Percentiles rank a stretch among this genome's conserved stretches.
phyloP scores from a whole-genome alignment of 2,113 vertebrate species.

The Grallaria varia region DNA sequence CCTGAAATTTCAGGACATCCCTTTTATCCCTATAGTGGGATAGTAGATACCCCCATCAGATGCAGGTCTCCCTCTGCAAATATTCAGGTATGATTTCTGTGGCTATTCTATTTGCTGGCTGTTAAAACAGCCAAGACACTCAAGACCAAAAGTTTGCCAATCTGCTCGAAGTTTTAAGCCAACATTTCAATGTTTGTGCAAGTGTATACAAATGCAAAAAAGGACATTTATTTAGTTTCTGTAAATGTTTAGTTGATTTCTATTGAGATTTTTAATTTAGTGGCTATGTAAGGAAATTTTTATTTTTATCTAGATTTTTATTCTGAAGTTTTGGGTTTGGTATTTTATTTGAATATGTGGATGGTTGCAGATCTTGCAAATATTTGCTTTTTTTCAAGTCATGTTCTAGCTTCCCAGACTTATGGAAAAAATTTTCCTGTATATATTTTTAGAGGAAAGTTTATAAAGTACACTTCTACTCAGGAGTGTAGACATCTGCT shows the following conservation, averaged over 20 bases:
- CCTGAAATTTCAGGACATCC: not conserved
- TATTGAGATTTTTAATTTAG: not conserved
- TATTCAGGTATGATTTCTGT: not conserved
- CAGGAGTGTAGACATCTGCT: not conserved
- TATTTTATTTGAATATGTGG: not conserved
- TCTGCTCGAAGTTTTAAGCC: not conserved
- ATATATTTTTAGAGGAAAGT: not conserved
- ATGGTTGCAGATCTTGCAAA: not conserved
- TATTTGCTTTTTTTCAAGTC: not conserved
- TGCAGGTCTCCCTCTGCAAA: not conserved
- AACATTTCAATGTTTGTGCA: not conserved
- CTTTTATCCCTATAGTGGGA: not conserved
- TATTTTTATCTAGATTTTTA: not conserved
- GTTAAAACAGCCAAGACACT: not conserved
- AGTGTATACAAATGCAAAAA: not conserved
- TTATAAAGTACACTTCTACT: not conserved
- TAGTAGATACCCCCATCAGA: not conserved
- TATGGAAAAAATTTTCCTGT: not conserved
- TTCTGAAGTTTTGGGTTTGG: not conserved
- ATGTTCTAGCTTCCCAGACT: not conserved
- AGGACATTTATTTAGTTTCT: not conserved
- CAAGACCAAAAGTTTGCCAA: no score
- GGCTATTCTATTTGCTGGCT: not conserved
- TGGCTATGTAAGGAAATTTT: not conserved
- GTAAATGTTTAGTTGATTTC: not conserved